phyloP scores from a whole-genome alignment of 2,888 invertebrate species.

The Stomorhina lunata region DNA sequence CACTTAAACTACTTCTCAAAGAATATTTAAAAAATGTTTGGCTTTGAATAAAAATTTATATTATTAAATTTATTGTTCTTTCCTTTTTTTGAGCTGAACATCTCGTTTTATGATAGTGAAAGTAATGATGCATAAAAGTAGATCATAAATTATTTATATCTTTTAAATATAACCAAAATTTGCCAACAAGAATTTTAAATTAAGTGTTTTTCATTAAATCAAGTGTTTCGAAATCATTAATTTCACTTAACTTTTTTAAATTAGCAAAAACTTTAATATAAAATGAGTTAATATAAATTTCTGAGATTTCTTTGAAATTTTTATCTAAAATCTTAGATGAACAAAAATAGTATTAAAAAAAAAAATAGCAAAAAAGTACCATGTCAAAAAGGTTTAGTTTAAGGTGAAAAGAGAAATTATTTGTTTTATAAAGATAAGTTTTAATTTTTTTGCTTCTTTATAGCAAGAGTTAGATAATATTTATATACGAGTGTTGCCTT shows the following conservation, averaged over 20 bases:
- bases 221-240: no score
- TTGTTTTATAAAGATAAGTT: no score
- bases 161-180: not conserved
- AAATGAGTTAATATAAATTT: no score
- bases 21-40: not conserved
- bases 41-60: not conserved
- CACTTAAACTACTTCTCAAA: constrained; percentile 25
- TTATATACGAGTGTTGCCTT: no score
- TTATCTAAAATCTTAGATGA: not conserved
- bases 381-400: not conserved
- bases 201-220: not conserved
- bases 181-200: not conserved
- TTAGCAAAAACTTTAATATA: no score
- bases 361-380: not conserved
- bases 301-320: no score
- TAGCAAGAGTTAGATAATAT: no score
- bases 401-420: constrained; percentile 34
- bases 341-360: not conserved
- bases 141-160: constrained; percentile 13
- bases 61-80: not conserved
- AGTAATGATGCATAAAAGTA: not conserved
- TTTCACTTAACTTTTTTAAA: no score
- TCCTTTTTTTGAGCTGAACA: not conserved
- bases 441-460: no score
- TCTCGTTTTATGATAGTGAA: not conserved